A percentile compares a stretch with the other conserved stretches of the same genome.
Conservation (phyloP, 1,140 invertebrate species). For the Bombus impatiens region DNA sequence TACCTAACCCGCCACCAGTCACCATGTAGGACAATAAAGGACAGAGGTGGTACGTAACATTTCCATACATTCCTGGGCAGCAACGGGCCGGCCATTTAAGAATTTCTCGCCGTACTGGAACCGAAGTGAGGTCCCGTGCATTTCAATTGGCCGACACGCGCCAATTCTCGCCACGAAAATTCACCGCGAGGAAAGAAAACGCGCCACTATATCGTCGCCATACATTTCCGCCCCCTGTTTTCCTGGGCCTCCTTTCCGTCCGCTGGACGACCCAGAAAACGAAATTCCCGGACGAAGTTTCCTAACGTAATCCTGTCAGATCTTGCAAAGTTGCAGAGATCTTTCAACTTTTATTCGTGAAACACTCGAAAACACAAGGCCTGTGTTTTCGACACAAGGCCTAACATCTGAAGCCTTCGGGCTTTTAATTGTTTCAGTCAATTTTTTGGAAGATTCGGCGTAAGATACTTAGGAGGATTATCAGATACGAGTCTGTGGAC, state of each 20-base stretch:
- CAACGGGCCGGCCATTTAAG: constrained; percentile 77
- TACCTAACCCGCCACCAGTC: constrained; percentile 68
- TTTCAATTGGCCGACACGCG: constrained; percentile 75
- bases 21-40: constrained; percentile 72
- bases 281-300: neutral
- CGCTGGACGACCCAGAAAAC: neutral
- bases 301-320: neutral
- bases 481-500: no score
- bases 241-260: rapidly evolving
- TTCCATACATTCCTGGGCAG: constrained; percentile 78
- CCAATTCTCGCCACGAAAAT: constrained; percentile 67
- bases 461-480: no score
- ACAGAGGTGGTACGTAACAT: constrained; percentile 73
- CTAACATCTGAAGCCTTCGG: no score
- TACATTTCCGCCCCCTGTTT: neutral
- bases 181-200: constrained; percentile 38
- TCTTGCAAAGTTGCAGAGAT: neutral
- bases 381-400: no score
- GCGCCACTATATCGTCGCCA: neutral
- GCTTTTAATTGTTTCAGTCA: no score
- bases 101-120: constrained; percentile 76
- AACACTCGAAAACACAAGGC: no score
- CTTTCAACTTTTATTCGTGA: no score
- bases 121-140: constrained; percentile 67
- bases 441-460: no score